Evolutionary conservation across 2,113 vertebrate genomes (phyloP).

Genomic region (Periophthalmodon schlosseri): DNA sequence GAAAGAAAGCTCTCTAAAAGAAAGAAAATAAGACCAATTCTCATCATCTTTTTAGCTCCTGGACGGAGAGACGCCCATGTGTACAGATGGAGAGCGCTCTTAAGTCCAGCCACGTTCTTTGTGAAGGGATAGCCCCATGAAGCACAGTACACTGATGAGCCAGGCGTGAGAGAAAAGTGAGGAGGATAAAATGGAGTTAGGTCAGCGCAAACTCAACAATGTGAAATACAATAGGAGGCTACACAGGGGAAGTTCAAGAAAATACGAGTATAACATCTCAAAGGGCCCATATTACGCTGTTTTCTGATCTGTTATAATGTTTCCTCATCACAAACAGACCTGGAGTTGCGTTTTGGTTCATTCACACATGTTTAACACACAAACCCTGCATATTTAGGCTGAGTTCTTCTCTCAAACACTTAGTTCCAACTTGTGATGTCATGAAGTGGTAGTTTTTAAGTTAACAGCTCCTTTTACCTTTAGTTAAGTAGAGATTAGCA

Average conservation of each 20-base stretch:
- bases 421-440: too few species aligned
- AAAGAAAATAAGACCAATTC: conserved; percentile 7
- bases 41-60: conserved; percentile 32
- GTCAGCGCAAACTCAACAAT: conserved; percentile 20
- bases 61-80: conserved; percentile 47
- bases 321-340: too few species aligned
- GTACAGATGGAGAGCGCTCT: conserved; percentile 51
- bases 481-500: too few species aligned
- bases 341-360: too few species aligned
- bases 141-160: conserved; percentile 34
- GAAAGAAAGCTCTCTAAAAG: conserved; percentile 25
- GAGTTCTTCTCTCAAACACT: too few species aligned
- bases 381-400: too few species aligned
- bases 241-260: not conserved
- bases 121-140: conserved; percentile 22
- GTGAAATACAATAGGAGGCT: not conserved
- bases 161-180: conserved; percentile 40
- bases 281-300: too few species aligned
- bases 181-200: conserved; percentile 18
- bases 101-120: conserved; percentile 43
- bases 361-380: too few species aligned
- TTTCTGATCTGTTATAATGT: too few species aligned
- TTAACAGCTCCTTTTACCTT: too few species aligned
- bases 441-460: too few species aligned
- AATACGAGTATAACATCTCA: not conserved